These are phyloP conservation scores for Stramonita haemastoma DNA, from an alignment of 2,888 invertebrate genomes.

Conservation along the genomic window DNA sequence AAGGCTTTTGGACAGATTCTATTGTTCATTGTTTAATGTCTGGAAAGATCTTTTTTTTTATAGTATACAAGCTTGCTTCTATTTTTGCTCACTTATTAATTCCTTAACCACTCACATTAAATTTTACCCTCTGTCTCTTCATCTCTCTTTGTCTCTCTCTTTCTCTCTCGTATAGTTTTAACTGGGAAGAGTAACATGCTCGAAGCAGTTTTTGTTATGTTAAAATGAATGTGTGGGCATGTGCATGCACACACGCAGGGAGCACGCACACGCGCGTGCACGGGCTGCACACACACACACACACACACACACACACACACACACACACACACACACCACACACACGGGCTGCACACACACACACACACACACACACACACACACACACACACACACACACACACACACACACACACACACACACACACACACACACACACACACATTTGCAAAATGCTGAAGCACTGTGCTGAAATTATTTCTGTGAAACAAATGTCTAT, in stretches of 20 bases:
- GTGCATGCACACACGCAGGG: neutral
- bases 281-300: neutral
- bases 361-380: conserved; percentile 23
- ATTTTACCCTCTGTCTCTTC: too few relatives aligned
- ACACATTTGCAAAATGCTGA: neutral
- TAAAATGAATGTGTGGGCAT: neutral
- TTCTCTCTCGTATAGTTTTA: neutral
- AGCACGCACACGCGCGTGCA: neutral
- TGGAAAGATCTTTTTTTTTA: too few relatives aligned
- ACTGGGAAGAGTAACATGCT: neutral
- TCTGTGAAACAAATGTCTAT: neutral
- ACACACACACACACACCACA: neutral
- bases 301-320: neutral
- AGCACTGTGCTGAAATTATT: neutral
- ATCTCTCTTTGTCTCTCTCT: too few relatives aligned
- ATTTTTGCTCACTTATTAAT: too few relatives aligned
- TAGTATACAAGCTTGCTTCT: too few relatives aligned
- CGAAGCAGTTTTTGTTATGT: neutral
- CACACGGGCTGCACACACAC: neutral
- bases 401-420: neutral
- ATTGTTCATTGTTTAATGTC: too few relatives aligned
- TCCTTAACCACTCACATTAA: too few relatives aligned
- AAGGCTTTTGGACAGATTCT: too few relatives aligned
- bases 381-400: conserved; percentile 21
- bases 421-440: conserved; percentile 5